Evolutionary conservation across 2,113 vertebrate species (phyloP), one percentile per base, ranked within the genome.

Genomic region (Pelecanus crispus): DNA sequence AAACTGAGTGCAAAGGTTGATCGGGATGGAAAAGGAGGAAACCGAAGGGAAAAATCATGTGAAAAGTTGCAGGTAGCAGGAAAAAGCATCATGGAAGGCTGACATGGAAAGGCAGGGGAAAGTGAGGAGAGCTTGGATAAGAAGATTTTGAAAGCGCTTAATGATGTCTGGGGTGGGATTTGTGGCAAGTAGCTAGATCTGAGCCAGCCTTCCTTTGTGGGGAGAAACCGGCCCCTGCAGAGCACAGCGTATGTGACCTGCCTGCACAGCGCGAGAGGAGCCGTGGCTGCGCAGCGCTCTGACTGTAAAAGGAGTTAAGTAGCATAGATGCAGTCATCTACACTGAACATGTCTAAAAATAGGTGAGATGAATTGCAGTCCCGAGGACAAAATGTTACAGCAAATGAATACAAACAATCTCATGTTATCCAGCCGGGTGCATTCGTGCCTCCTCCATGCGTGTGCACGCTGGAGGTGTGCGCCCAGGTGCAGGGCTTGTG

Each of bases 321-420:
- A 58, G n/a, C 38, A 28, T 10, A 71, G 81, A 84, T 67, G 65
- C 61, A 78, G 72, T 59, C 68, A 13, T 94, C 88, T 92, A 24
- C 77, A 55, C 45, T 71, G 91, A 92, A 62, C 40, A 7, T 40
- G 72, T 29, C 95, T 91, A 95, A 95, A 96, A 94, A 92, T 81
- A 92, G 68, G 86, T 86, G 83, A 91, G 86, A 78, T 67, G n/a
- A 91, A 79, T 68, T 79, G 92, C 68, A 71, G 56, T 89, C 56
- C 70, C 0, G 6, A 80, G 93, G 79, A 80, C 74, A 93, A 79
- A 91, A 87, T 45, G 44, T 95, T 90, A 61, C 53, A 53, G 52
- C 84, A 83, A 58, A 91, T 55, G 29, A 85, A 45, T 42, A 55
- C 42, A 87, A 82, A 91, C 50, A 32, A 55, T 61, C 38, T 70